Evolutionary conservation across 2,797 vertebrate species (phyloP), one percentile per base, ranked within the genome.

Genomic region (Dendrocincla fuliginosa): DNA sequence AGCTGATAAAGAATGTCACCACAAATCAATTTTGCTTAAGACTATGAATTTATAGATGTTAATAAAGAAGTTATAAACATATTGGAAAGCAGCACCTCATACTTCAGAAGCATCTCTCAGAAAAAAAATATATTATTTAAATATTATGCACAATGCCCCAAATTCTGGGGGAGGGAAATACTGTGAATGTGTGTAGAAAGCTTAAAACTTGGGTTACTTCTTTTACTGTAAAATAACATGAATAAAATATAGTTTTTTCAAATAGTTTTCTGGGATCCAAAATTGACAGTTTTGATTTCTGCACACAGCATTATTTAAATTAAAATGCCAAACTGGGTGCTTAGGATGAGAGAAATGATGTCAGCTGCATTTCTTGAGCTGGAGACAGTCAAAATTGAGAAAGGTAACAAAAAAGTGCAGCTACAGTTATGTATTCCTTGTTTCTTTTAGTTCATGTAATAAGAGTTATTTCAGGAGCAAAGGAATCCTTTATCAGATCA

Each of bases 231-330:
- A 84, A 27, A 30, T 24, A 80, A 37, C 35, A 44, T 63, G 18
- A 91, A 94, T 81, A 86, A 78, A 88, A 83, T 33, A 85, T 9
- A 71, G 64, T 17, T 53, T 56, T 60, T 78, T n/a, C 47, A 78
- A 57, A 57, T 70, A 67, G 70, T 78, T 74, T 57, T 25, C 49
- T 3, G 4, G 17, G 65, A 93, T 65, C 81, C 70, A 60, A 65
- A 92, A 90, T 4, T 86, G 84, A 92, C 85, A 89, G 82, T 68
- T 86, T 81, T 10, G 52, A 79, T 94, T 92, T 64, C 75, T 14
- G 10, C 56, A 80, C 20, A 49, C 3, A 68, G n/a, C 3, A 2
- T 60, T 81, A 84, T 88, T 82, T 70, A 87, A 86, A 94, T 86
- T 85, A 81, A 96, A 91, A 78, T 64, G 83, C 83, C 80, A 86